Conservation (phyloP, 1,140 invertebrate species). For the Steinernema feltiae region DNA sequence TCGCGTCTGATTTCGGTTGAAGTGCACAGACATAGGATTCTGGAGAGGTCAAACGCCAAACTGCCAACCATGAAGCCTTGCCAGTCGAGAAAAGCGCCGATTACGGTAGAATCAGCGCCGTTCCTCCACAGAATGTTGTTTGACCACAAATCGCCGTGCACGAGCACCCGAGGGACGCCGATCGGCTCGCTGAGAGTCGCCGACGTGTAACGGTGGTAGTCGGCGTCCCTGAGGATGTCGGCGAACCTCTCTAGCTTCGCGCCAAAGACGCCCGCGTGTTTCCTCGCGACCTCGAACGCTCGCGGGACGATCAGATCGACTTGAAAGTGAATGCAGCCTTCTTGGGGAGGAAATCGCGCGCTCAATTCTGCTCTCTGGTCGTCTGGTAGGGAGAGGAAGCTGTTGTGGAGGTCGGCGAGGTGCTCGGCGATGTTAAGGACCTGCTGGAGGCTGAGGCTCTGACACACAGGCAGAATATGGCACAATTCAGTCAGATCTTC, state of each 20-base stretch:
- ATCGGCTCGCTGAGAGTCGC: background rate
- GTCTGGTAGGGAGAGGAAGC: background rate
- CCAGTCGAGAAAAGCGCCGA: conserved; percentile 4
- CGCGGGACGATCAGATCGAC: background rate
- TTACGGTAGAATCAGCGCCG: background rate
- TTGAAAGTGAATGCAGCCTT: background rate
- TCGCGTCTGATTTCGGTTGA: background rate
- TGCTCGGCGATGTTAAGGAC: background rate
- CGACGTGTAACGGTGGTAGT: background rate
- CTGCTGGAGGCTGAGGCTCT: background rate
- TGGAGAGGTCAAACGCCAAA: background rate
- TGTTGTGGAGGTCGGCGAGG: background rate
- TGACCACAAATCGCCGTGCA: conserved; percentile 3
- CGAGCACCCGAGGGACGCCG: background rate
- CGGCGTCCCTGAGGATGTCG: background rate
- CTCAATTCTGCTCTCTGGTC: background rate
- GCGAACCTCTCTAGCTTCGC: background rate
- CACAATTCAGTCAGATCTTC: background rate
- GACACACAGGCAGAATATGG: background rate
- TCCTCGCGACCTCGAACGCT: background rate
- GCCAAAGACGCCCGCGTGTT: background rate
- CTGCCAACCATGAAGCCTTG: background rate
- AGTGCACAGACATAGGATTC: background rate
- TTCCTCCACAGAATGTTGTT: background rate
- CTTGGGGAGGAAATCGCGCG: background rate